Conservation (phyloP, 2,113 vertebrate species). For the Formicarius rufipectus region DNA sequence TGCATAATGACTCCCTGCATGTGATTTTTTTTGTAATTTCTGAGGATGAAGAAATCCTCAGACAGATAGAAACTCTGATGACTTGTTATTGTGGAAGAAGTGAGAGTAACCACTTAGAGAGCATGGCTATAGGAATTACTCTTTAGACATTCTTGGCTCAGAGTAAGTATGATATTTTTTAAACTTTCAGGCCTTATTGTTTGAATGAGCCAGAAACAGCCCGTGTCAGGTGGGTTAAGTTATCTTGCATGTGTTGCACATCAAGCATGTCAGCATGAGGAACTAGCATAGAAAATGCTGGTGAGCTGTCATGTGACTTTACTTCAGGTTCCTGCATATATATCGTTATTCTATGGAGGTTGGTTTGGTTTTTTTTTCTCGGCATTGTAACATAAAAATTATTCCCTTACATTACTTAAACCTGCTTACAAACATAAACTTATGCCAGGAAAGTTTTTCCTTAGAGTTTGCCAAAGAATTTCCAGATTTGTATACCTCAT, state of each 20-base stretch:
- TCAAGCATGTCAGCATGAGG: neutral
- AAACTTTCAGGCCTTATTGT: neutral
- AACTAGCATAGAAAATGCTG: neutral
- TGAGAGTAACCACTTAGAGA: neutral
- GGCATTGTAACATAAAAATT: neutral
- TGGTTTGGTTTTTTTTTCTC: neutral
- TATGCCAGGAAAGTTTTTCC: neutral
- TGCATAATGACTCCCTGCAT: neutral
- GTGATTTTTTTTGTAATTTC: neutral
- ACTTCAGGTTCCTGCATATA: neutral
- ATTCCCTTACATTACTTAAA: neutral
- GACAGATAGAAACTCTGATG: neutral
- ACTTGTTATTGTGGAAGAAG: neutral
- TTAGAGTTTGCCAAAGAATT: neutral
- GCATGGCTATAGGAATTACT: neutral
- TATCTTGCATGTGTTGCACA: neutral
- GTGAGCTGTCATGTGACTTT: neutral
- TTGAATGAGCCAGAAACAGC: neutral
- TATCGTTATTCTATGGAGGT: neutral
- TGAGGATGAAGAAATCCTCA: neutral
- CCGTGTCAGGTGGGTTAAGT: neutral
- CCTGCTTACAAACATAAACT: neutral
- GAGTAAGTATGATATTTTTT: neutral
- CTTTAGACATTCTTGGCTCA: neutral
- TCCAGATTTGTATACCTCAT: neutral